These are phyloP conservation scores for Acanthochromis polyacanthus DNA, from an alignment of 2,113 vertebrate genomes.

Conservation along the genomic window DNA sequence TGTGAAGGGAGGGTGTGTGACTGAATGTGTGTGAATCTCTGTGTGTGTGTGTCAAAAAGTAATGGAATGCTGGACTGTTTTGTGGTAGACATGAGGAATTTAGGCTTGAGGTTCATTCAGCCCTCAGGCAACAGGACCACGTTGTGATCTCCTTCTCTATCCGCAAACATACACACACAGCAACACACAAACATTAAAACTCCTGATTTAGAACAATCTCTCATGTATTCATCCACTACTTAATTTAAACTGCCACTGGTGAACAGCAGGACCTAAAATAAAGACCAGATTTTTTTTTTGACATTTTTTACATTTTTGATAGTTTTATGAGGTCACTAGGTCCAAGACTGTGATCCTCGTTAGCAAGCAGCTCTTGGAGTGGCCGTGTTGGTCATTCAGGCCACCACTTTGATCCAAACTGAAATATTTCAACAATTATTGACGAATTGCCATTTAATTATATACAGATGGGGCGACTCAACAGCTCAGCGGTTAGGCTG, in stretches of 20 bases:
- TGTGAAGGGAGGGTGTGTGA: slow-evolving; percentile 67
- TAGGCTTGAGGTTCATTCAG: slow-evolving; percentile 65
- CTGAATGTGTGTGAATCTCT: slow-evolving; percentile 40
- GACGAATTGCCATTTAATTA: no score
- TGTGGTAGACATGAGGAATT: slow-evolving; percentile 82
- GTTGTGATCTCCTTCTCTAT: slow-evolving; percentile 53
- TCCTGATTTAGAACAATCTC: background rate
- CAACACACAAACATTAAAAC: slow-evolving; percentile 2
- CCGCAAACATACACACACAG: slow-evolving; percentile 30
- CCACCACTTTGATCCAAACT: no score
- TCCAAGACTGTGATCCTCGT: no score
- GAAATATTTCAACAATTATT: no score
- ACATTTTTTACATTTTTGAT: background rate
- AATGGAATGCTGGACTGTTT: slow-evolving; percentile 70
- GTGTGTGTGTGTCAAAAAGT: slow-evolving; percentile 55
- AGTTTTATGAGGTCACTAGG: no score
- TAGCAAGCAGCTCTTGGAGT: no score
- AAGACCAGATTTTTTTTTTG: background rate
- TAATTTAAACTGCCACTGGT: background rate
- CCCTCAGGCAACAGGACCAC: slow-evolving; percentile 66
- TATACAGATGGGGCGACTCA: no score
- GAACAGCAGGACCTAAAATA: background rate
- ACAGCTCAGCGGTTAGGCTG: no score
- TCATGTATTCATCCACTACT: background rate
- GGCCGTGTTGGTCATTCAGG: no score